These are phyloP conservation scores for Platycheirus rosarum DNA, from an alignment of 2,888 invertebrate genomes.

Conservation along the genomic window DNA sequence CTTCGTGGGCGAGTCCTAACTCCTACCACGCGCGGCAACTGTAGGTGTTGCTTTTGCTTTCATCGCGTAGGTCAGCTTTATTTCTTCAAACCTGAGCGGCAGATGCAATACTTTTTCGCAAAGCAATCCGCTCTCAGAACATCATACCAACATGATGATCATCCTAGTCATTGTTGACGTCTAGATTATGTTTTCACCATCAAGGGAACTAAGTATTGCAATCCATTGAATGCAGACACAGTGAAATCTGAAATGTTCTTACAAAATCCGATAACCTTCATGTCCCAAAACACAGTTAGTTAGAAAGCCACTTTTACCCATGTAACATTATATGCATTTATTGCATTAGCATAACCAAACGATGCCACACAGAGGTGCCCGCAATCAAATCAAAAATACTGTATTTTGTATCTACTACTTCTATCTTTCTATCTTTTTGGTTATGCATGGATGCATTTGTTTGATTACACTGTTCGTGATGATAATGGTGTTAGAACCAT, in stretches of 20 bases:
- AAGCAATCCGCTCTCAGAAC: too few species aligned
- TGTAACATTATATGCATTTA: neutral
- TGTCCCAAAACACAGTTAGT: neutral
- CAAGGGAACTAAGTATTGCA: too few species aligned
- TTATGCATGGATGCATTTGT: constrained; percentile 10
- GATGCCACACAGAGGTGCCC: constrained; percentile 13
- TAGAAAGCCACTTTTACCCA: neutral
- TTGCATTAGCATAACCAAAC: constrained; percentile 12
- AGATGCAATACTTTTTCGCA: too few species aligned
- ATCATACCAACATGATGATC: too few species aligned
- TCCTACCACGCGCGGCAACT: too few species aligned
- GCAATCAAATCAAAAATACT: neutral
- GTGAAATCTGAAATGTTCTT: neutral
- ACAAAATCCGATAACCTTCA: neutral
- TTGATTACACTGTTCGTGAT: constrained; percentile 25
- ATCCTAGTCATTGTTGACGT: too few species aligned
- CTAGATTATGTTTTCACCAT: too few species aligned
- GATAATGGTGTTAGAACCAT: constrained; percentile 12
- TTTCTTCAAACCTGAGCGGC: too few species aligned
- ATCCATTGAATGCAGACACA: neutral
- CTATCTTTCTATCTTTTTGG: constrained; percentile 20
- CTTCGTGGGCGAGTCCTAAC: too few species aligned
- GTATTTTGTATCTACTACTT: constrained; percentile 15
- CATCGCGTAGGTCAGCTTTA: too few species aligned
- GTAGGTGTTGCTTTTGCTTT: too few species aligned